Conservation (phyloP, 2,113 vertebrate genomes). For the Sakesphorus luctuosus region DNA sequence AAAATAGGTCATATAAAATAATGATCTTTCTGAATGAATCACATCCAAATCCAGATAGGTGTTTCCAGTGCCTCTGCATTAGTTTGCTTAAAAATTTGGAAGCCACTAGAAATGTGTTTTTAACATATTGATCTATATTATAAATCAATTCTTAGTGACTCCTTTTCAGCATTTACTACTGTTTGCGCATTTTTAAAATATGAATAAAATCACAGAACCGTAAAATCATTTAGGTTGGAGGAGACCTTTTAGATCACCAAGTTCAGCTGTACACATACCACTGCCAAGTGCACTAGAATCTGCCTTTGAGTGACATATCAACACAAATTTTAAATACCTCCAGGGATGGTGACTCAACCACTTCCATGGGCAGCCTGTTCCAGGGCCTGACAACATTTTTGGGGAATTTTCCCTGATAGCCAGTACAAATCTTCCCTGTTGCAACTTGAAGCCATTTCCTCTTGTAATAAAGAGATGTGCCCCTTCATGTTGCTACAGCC, state of each 20-base stretch:
- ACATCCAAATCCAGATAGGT: background rate
- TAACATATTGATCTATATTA: background rate
- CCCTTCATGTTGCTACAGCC: no score
- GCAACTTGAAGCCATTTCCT: background rate
- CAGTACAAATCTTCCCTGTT: background rate
- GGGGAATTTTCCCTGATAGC: background rate
- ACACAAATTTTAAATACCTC: background rate
- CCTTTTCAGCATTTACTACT: background rate
- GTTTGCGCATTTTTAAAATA: background rate
- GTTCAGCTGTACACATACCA: background rate
- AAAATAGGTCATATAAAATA: background rate
- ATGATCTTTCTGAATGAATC: background rate
- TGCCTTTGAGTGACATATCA: background rate
- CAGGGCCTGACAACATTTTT: background rate
- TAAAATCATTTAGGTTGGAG: background rate
- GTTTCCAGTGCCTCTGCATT: background rate
- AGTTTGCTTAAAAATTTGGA: background rate
- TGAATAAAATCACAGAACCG: background rate
- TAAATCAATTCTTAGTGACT: background rate
- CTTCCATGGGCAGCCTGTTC: background rate
- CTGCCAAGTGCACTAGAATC: background rate
- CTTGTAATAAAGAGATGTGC: accelerated
- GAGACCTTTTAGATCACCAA: background rate
- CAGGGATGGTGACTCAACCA: no score
- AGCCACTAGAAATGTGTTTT: background rate